Base-by-base conservation (phyloP, 2,113 vertebrate species). In the Syngnathoides biaculeatus region DNA sequence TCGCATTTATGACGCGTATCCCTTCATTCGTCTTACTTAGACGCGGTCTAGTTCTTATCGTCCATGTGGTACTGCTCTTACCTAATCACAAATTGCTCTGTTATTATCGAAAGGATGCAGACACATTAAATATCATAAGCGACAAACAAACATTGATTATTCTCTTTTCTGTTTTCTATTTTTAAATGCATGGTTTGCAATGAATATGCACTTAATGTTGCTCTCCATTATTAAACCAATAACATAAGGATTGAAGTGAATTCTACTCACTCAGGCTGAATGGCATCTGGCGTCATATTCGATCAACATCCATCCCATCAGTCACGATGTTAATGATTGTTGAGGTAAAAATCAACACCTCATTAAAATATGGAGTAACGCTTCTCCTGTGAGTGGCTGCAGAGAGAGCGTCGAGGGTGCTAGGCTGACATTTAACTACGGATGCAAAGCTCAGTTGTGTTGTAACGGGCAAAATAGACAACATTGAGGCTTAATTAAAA, bases 31-130 rank as follows among this genome's bases (percentile, higher is more conserved):
- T 72, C 3, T 38, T 27, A 26, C 73, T 77, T 64, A 60, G 75
- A 65, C 73, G 64, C 67, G 27, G 64, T 77, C 76, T 68, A 27
- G 53, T 83, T 68, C 64, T 50, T 55, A 64, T 57, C 48, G 30
- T 22, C 40, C 15, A 43, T 63, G 70, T 61, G 15, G 67, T 15
- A 63, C 58, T 57, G 68, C 10, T 58, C 43, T 69, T 42, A 17
- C 65, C 64, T 63, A 83, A 73, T 75, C 68, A 57, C 35, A 68
- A 48, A 64, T 53, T 50, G 47, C 47, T 50, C 48, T 79, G 73
- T 71, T 64, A 50, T 9, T 67, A 63, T 68, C 20, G 59, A 52
- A 26, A 24, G n/a, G 24, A 38, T 14, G 26, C 30, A 35, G 61
- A 64, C 47, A 50, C 40, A 24, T 38, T 35, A 10, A n/a, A n/a